Base-by-base conservation (phyloP, 2,797 vertebrate genomes). In the Stomatorhinus walkeri region DNA sequence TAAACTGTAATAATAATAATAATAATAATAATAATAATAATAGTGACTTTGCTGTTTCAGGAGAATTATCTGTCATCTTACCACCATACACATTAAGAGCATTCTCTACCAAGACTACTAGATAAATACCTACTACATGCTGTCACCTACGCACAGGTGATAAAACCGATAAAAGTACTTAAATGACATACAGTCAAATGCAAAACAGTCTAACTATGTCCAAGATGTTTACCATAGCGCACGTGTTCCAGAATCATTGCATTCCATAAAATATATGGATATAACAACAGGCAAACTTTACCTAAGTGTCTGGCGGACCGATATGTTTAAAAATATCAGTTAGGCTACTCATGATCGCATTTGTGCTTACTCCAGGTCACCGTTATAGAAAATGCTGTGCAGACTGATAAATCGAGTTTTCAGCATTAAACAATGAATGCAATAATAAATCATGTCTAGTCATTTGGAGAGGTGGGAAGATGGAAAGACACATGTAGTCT, bases 361-460 rank as follows among this genome's bases (percentile, higher is more conserved):
- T 46, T 40, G 76, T 68, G 32, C 32, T 76, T 19, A 79, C 40
- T 48, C 43, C 10, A 85, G n/a, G 48, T 14, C 43, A 28, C 48
- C 28, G 64, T 79, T 87, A 46, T 4, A 22, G 61, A 43, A 88
- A n/a, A 86, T 79, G 88, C 90, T 89, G 86, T 76, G 87, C 86
- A 89, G 89, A 90, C 76, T 88, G 88, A 92, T 91, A 89, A 89
- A 90, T 49, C 49, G 64, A 72, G 83, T 81, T 87, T 64, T 86
- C 40, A 88, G 88, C 49, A 89, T 90, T 88, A 90, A 81, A 88
- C 68, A 40, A 89, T 79, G 88, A 90, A 90, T 89, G 89, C 90
- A 89, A 91, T 92, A 87, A 91, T 87, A 92, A 92, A 93, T 92
- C 89, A 92, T 89, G 90, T 89, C 86, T 87, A 91, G 89, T 92